Conservation (phyloP, 2,113 vertebrate species). For the Poeciliopsis turrubarensis region DNA sequence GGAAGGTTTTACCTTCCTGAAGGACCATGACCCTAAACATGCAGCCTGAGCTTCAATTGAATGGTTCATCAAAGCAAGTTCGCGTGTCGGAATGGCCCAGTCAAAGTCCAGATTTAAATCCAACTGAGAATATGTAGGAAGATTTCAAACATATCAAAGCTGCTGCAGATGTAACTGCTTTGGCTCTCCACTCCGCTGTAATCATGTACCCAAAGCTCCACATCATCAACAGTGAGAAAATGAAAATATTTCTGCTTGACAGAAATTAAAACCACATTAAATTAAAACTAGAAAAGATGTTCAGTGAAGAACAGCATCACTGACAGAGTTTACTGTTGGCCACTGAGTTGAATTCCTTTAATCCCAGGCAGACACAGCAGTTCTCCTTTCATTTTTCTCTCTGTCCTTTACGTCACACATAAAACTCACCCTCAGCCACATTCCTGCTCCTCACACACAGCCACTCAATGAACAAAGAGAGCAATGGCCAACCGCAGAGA, state of each 20-base stretch:
- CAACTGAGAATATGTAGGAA: neutral
- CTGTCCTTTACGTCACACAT: conserved; percentile 30
- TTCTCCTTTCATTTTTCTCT: conserved; percentile 57
- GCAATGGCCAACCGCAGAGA: conserved; percentile 65
- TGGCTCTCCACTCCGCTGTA: too few relatives aligned
- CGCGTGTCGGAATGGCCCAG: neutral
- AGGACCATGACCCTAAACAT: too few relatives aligned
- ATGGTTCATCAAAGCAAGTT: neutral
- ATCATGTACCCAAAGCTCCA: too few relatives aligned
- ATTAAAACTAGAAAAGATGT: neutral
- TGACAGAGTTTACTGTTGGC: conserved; percentile 49
- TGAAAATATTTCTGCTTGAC: neutral
- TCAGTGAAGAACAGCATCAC: neutral
- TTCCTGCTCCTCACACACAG: conserved; percentile 17
- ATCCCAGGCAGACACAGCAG: conserved; percentile 53
- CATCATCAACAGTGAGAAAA: neutral
- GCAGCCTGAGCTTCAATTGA: too few relatives aligned
- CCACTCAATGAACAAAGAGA: conserved; percentile 27
- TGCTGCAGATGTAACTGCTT: too few relatives aligned
- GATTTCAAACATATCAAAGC: neutral
- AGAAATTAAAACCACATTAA: neutral
- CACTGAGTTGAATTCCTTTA: conserved; percentile 50
- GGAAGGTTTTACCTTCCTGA: too few relatives aligned
- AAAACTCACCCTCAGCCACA: conserved; percentile 18
- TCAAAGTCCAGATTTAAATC: neutral